phyloP scores from a whole-genome alignment of 2,797 vertebrate genomes.

The Sphenodon punctatus region DNA sequence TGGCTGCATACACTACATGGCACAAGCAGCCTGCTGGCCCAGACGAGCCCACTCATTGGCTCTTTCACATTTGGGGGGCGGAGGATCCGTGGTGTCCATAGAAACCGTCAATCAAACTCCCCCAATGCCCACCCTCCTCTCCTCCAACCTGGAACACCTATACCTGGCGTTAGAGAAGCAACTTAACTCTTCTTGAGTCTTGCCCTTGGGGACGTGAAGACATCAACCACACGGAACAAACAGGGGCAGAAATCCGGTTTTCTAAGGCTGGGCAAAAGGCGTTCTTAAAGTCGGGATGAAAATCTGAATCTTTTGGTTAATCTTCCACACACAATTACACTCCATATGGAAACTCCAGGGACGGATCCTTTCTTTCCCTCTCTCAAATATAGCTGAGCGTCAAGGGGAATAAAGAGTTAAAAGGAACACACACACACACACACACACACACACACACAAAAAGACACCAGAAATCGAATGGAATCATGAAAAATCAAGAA shows the following conservation, averaged over 20 bases:
- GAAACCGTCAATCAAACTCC: slow-evolving; percentile 84
- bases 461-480: not conserved
- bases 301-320: too few species aligned
- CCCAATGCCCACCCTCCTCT: slow-evolving; percentile 40
- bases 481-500: not conserved
- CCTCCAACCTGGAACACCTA: not conserved
- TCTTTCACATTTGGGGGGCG: slow-evolving; percentile 76
- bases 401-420: not conserved
- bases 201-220: too few species aligned
- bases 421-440: too few species aligned
- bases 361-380: not conserved
- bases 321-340: too few species aligned
- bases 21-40: slow-evolving; percentile 76
- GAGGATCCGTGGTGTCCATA: slow-evolving; percentile 80
- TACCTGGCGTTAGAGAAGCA: not conserved
- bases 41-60: slow-evolving; percentile 86
- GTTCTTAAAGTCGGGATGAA: too few species aligned
- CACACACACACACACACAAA: too few species aligned
- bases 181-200: too few species aligned
- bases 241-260: too few species aligned
- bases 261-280: too few species aligned
- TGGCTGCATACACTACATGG: slow-evolving; percentile 88
- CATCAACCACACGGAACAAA: too few species aligned
- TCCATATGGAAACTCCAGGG: not conserved
- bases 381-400: not conserved